These are phyloP conservation scores for Sprattus sprattus DNA, from an alignment of 2,113 vertebrate species.

Conservation along the genomic window DNA sequence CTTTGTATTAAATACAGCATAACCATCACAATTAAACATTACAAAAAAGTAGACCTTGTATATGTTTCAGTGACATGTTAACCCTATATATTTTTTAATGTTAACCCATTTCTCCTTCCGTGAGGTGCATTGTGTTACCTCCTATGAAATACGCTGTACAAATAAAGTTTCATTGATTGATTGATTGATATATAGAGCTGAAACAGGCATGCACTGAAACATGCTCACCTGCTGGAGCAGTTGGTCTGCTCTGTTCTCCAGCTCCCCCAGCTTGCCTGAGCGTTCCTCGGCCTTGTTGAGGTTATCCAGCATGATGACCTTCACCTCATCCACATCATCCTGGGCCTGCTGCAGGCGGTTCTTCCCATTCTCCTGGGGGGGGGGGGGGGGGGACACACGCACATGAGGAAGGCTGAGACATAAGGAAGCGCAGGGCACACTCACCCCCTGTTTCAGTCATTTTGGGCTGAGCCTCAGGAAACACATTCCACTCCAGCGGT, in stretches of 20 bases:
- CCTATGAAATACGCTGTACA: too few relatives aligned
- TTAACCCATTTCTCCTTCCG: too few relatives aligned
- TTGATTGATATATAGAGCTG: not conserved
- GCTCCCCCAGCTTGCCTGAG: constrained; percentile 62
- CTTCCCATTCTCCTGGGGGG: constrained; percentile 65
- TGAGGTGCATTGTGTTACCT: too few relatives aligned
- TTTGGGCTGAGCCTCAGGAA: constrained; percentile 14
- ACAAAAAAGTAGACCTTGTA: too few relatives aligned
- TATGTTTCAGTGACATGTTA: too few relatives aligned
- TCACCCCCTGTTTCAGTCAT: not conserved
- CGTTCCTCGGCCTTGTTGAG: constrained; percentile 68
- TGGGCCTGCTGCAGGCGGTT: constrained; percentile 65
- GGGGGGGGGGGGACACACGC: not conserved
- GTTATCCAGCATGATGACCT: constrained; percentile 73
- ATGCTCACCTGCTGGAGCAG: constrained; percentile 59
- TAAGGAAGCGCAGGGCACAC: not conserved
- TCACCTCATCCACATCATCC: constrained; percentile 68
- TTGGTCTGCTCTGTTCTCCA: constrained; percentile 66
- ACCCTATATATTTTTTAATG: too few relatives aligned
- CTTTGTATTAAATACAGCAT: too few relatives aligned
- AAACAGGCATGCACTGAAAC: not conserved
- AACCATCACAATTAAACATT: too few relatives aligned
- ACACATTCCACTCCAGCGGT: not conserved
- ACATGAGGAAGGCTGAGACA: not conserved
- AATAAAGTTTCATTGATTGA: too few relatives aligned